Evolutionary conservation across 2,113 vertebrate species (phyloP).

Genomic region (Mesembrinibis cayennensis): DNA sequence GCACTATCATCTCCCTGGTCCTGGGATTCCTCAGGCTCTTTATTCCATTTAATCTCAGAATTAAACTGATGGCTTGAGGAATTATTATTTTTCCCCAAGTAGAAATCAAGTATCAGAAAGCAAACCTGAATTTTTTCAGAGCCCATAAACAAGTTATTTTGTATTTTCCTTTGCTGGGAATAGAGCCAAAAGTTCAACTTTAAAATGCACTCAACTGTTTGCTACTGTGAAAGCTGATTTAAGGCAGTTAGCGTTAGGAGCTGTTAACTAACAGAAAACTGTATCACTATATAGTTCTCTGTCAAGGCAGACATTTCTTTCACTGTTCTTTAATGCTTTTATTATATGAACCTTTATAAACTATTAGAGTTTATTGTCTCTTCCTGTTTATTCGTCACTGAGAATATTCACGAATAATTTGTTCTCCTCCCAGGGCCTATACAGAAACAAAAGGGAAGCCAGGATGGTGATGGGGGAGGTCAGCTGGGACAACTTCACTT

Average conservation of each 20-base stretch:
- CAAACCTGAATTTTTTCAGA: not conserved
- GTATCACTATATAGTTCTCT: not conserved
- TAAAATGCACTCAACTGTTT: not conserved
- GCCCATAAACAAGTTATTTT: not conserved
- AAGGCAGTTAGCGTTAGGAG: not conserved
- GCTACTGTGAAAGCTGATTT: not conserved
- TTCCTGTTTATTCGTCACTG: not conserved
- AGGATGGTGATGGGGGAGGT: not conserved
- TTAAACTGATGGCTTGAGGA: not conserved
- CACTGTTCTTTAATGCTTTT: not conserved
- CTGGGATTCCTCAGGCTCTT: not conserved
- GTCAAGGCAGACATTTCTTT: not conserved
- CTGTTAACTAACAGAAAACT: not conserved
- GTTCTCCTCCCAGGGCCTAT: not conserved
- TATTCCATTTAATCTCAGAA: not conserved
- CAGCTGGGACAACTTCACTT: not conserved
- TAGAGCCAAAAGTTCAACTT: conserved; percentile 27
- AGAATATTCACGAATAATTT: not conserved
- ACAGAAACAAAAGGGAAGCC: not conserved
- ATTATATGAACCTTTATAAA: not conserved
- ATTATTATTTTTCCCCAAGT: not conserved
- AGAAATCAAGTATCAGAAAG: not conserved
- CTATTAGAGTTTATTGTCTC: not conserved
- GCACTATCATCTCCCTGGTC: not conserved
- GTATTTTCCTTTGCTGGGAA: not conserved